Evolutionary conservation across 1,140 invertebrate genomes (phyloP), one percentile per base, ranked within the genome.

Genomic region (Drosophila nebulosa): DNA sequence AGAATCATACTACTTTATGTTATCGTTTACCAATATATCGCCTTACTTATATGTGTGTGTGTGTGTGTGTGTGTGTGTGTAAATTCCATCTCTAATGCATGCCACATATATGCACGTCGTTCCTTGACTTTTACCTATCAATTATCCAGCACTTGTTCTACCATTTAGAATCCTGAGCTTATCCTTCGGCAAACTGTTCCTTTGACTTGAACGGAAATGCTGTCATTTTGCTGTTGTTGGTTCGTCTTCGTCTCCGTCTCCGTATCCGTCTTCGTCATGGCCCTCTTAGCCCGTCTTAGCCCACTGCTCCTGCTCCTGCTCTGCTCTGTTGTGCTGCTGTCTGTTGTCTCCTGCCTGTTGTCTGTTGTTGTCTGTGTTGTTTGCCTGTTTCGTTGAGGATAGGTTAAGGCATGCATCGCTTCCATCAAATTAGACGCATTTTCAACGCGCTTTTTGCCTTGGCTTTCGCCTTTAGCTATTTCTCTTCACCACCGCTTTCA

Each of bases 381-480:
- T 32, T 65, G 66, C 60, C 64, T 27, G 16, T 46, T 46, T 21
- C 18, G 39, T 18, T 21, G 57, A 51, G 39, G 46, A 30, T 61
- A 51, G 71, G 56, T 70, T 64, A 69, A 56, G 69, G 53, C 66
- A 81, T 64, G 74, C 69, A 64, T 74, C 70, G 61, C 70, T 74
- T 64, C 64, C 59, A 83, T 83, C 70, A 78, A 83, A 78, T 86
- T 84, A 73, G 69, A 76, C 78, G 78, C 62, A 67, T 76, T 78
- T 74, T 64, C 70, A 50, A 72, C 68, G 66, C 77, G 68, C 71
- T 83, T 72, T 81, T 65, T 81, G 4, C 2, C 32, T 39, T 64
- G 22, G 24, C n/a, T n/a, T 51, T 52, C 24, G 16, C 70, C 57
- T 42, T 59, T 36, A 39, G 57, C 57, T 59, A 59, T 42, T 59